phyloP scores from a whole-genome alignment of 2,888 invertebrate genomes.

The Halictus quadricinctus region DNA sequence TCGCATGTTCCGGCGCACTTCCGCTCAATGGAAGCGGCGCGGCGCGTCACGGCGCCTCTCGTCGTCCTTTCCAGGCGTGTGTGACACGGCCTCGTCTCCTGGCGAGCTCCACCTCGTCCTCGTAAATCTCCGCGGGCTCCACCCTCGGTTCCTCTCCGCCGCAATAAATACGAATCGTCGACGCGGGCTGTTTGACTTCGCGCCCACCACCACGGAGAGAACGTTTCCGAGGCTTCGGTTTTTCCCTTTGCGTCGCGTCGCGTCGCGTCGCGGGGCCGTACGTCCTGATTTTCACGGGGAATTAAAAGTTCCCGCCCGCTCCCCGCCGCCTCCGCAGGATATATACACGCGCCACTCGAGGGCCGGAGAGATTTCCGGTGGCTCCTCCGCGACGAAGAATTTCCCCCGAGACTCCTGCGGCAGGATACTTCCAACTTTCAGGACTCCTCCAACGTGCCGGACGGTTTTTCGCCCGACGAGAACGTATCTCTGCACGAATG shows the following conservation, averaged over 20 bases:
- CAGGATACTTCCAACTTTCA: slow-evolving; percentile 43
- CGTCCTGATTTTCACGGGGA: slow-evolving; percentile 66
- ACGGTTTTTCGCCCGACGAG: background rate
- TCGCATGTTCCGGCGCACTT: slow-evolving; percentile 26
- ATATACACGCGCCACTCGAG: background rate
- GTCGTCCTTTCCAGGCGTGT: slow-evolving; percentile 35
- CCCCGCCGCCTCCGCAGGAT: background rate
- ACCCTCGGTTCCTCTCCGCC: slow-evolving; percentile 53
- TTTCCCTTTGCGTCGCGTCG: slow-evolving; percentile 21
- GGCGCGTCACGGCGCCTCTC: slow-evolving; percentile 24
- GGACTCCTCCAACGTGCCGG: background rate
- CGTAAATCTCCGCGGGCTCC: slow-evolving; percentile 63
- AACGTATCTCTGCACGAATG: slow-evolving; percentile 2
- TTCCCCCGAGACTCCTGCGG: slow-evolving; percentile 70
- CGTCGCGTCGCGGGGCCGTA: slow-evolving; percentile 28
- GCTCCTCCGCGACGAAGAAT: slow-evolving; percentile 70
- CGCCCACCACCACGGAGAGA: background rate
- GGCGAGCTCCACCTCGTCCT: slow-evolving; percentile 55
- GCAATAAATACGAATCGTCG: slow-evolving; percentile 70
- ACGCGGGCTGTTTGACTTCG: slow-evolving; percentile 51
- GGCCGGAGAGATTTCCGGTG: slow-evolving; percentile 54
- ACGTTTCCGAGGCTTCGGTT: slow-evolving; percentile 14
- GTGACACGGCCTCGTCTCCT: slow-evolving; percentile 43
- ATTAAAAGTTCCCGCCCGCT: slow-evolving; percentile 64
- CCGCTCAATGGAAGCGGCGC: slow-evolving; percentile 33